Base-by-base conservation (phyloP, 2,113 vertebrate species). In the Chinchilla lanigera region DNA sequence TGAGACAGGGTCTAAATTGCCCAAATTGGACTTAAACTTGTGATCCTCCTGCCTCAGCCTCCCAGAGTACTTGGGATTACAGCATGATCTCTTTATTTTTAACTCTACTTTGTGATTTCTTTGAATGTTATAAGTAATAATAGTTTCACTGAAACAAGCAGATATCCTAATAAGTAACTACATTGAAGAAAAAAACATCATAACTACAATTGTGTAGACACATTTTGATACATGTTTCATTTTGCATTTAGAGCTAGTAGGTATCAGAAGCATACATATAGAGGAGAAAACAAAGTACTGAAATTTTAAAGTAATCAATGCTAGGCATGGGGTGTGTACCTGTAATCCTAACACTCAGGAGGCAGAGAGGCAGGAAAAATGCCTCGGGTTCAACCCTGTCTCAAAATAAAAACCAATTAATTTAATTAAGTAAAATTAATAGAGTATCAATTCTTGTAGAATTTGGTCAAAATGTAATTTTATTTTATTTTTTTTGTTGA, bases 401-500 rank as follows among this genome's bases (percentile, higher is more conserved):
- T 61, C 60, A 3, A 61, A 61, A 16, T 67, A 26, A 60, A 60
- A 60, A 60, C 24, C 8, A 60, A 60, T 60, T 60, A 61, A 61
- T 61, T 61, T 65, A 33, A 65, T 65, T 65, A 65, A 65, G 30
- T 33, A 67, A 67, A 93, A 81, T 88, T 56, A 80, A 30, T 65
- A 4, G 47, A 71, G 3, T 56, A 47, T 71, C 33, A 58, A 89
- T 86, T 95, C 30, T 93, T 91, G 0, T 93, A 83, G 52, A 78
- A 90, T 89, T 97, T 77, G 35, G 5, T 94, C 41, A 86, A 82
- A 78, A 83, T 88, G 16, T 80, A 50, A 86, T 91, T 50, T 50
- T 50, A 9, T 50, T 50, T 50, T 50, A 9, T 50, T 50, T 50
- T 50, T 50, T 50, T 50, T 50, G 47, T 50, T 50, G 47, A 50